Percentiles rank a stretch among this genome's conserved stretches.
Conservation (phyloP, 2,113 vertebrate genomes). For the Turdus rufiventris region DNA sequence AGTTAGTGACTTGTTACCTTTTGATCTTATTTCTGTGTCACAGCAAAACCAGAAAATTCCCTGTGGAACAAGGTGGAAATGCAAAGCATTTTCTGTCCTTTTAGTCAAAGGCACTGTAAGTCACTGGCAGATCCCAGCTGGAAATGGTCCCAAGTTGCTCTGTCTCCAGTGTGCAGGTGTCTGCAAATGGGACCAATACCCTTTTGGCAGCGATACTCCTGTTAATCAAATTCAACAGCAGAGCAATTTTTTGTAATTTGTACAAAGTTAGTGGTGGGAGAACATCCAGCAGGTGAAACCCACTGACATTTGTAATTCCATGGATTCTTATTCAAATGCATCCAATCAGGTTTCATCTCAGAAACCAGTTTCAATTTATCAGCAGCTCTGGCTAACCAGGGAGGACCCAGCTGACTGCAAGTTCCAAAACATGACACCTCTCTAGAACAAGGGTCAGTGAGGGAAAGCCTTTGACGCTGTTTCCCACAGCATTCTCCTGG, state of each 20-base stretch:
- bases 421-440: too few species aligned
- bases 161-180: conserved; percentile 16
- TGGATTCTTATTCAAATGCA: not conserved
- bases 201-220: not conserved
- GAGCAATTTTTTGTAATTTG: not conserved
- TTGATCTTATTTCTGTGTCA: not conserved
- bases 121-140: not conserved
- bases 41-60: not conserved
- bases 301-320: not conserved
- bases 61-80: not conserved
- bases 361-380: not conserved
- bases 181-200: not conserved
- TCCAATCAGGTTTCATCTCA: not conserved
- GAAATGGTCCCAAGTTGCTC: not conserved
- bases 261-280: not conserved
- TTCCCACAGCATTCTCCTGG: not conserved
- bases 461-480: not conserved
- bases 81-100: not conserved
- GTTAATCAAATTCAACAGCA: conserved; percentile 1
- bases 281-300: not conserved
- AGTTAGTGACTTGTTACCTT: not conserved
- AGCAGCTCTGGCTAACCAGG: not conserved
- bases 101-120: not conserved
- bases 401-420: not conserved
- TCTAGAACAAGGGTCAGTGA: not conserved